A percentile compares a stretch with the other conserved stretches of the same genome.
Evolutionary conservation across 2,113 vertebrate species (phyloP).

Genomic region (Anoura caudifer): DNA sequence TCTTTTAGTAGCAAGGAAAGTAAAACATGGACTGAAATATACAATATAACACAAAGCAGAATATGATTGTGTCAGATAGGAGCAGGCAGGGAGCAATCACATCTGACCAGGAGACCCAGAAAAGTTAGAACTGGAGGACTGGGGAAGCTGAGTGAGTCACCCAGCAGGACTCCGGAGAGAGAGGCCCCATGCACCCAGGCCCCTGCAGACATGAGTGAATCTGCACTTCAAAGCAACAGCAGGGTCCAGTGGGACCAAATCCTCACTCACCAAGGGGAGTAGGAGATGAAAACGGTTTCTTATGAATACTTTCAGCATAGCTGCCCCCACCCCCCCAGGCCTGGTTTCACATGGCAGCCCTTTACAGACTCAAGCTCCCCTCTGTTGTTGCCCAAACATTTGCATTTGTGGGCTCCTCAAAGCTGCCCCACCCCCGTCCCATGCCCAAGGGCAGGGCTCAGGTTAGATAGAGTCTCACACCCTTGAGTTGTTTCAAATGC

Average conservation of each 20-base stretch:
- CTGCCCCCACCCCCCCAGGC: no score
- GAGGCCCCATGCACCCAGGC: neutral
- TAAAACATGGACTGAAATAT: neutral
- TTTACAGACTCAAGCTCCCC: neutral
- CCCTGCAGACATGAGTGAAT: neutral
- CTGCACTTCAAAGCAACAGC: neutral
- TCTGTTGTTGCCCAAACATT: slow-evolving; percentile 38
- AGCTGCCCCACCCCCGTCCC: slow-evolving; percentile 74
- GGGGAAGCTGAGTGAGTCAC: neutral
- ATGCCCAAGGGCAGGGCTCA: slow-evolving; percentile 68
- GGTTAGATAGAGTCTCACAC: slow-evolving; percentile 86
- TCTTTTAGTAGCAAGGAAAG: neutral
- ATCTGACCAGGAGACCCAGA: neutral
- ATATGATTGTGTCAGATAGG: neutral
- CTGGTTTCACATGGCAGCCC: neutral
- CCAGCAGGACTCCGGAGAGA: neutral
- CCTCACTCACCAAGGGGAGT: slow-evolving; percentile 71
- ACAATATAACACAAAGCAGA: neutral
- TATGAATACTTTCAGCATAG: slow-evolving; percentile 65
- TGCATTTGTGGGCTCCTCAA: slow-evolving; percentile 54
- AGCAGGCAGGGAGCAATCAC: neutral
- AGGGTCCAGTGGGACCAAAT: slow-evolving; percentile 62
- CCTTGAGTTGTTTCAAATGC: slow-evolving; percentile 84
- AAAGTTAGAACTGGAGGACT: neutral
- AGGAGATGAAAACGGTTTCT: slow-evolving; percentile 58